Base-by-base conservation (phyloP, 2,888 invertebrate species). In the Stenchaetothrips biformis region DNA sequence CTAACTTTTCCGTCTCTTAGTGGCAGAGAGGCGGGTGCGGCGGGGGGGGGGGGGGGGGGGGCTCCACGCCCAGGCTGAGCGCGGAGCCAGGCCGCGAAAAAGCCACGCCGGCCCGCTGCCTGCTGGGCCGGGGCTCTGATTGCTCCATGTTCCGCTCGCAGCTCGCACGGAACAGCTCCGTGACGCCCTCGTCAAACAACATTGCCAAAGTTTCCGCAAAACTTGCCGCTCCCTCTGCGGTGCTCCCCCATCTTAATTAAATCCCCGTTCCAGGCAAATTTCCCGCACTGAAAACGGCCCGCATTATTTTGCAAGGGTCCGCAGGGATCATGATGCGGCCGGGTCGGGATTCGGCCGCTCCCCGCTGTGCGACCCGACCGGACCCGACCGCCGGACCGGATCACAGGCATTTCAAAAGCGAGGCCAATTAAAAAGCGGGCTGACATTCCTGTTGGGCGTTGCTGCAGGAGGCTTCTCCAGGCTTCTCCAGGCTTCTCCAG, bases 161-260 rank as follows among this genome's bases (percentile, higher is more conserved):
- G 6, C 59, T 59, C 59, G 6, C 59, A 18, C 13, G 18, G 59
- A 13, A 18, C 53, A 53, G 37, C 37, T 37, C 37, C 37, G 67
- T 25, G 67, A 74, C 67, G 67, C 67, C 67, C 67, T 74, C 25
- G 67, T 74, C 67, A 74, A 74, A 74, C 67, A 74, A 74, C 67
- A 74, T 74, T 74, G 67, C 67, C 67, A 74, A 74, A 74, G 67
- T 74, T 74, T 74, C 67, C 21, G 25, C 67, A 74, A 74, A 37
- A 74, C 67, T 74, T 53, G 16, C 53, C 18, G 53, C 53, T 4
- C 53, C 53, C 53, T 11, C 18, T 53, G 16, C 53, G 16, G 13
- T 18, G 18, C 53, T 53, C 18, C 13, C 16, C 53, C 53, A 18
- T 53, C 53, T 53, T 53, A 53, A 53, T 53, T 53, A 53, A 53